phyloP scores from a whole-genome alignment of 64 coral and sea anemone genomes.

The Pocillopora damicornis region DNA sequence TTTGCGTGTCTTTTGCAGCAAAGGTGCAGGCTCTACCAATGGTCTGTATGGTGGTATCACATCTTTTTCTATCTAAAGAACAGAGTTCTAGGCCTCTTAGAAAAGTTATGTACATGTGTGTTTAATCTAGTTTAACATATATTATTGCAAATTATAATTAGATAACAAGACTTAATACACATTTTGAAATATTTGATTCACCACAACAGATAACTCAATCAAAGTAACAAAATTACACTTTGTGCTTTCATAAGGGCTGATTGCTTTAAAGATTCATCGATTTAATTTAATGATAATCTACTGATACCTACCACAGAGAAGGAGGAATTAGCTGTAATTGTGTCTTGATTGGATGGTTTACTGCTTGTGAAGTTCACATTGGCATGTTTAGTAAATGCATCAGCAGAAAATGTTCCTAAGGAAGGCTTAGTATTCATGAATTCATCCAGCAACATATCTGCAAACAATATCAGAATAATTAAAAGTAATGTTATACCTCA shows the following conservation, averaged over 20 bases:
- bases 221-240: no score
- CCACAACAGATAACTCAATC: no score
- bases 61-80: neutral
- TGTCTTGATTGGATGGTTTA: neutral
- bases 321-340: neutral
- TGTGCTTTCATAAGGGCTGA: no score
- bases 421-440: neutral
- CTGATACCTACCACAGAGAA: neutral
- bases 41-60: neutral
- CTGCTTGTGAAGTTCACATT: neutral
- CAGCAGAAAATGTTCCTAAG: neutral
- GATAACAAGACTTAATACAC: no score
- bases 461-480: neutral
- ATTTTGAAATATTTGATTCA: no score
- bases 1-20: constrained; percentile 27
- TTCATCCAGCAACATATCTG: constrained; percentile 32
- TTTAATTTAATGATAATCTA: neutral
- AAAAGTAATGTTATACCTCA: no score
- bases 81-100: neutral
- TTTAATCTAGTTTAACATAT: neutral
- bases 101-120: neutral
- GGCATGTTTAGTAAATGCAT: neutral
- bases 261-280: neutral
- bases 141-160: no score
- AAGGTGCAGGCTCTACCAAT: neutral